Evolutionary conservation across 2,113 vertebrate species (phyloP), one percentile per base, ranked within the genome.

Genomic region (Rhea americana): DNA sequence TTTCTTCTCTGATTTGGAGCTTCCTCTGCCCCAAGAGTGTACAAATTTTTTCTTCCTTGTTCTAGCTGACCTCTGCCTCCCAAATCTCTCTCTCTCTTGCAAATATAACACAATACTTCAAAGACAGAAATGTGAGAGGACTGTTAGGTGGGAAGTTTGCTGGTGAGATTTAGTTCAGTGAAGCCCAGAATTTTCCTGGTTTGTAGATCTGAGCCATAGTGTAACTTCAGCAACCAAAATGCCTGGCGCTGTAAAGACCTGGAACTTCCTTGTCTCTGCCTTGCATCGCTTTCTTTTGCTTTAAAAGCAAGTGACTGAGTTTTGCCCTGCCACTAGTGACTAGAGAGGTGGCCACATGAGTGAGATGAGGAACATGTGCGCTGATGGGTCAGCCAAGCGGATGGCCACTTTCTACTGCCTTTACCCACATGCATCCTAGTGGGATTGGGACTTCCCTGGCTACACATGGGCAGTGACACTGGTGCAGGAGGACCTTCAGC

Each of bases 331-430:
- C 43, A 74, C 11, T 75, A 63, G 47, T 55, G 80, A 72, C 59
- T 51, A 61, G 58, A 65, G 93, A 61, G 30, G 51, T 91, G 56
- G 71, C 82, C 87, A 88, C 83, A 87, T 83, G 85, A 82, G 30
- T 58, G 47, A 88, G 43, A 45, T 47, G 80, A 91, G 48, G 48
- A 65, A 66, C 79, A 71, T 87, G 90, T 94, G 79, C 13, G 28
- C 68, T 71, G 8, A 4, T 81, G 43, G 87, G 81, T 93, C 72
- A 82, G 82, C 79, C 61, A 78, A 88, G 87, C 87, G 94, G 91
- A 93, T 91, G 90, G 82, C 48, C 13, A 32, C 14, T 86, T 87
- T 91, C 61, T 48, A 35, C 32, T 90, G 43, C n/a, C 37, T 87
- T 59, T 77, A 20, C 70, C 83, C 82, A 70, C 19, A 11, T 45